Base-by-base conservation (phyloP, 2,888 invertebrate species). In the Panzeria rudis region DNA sequence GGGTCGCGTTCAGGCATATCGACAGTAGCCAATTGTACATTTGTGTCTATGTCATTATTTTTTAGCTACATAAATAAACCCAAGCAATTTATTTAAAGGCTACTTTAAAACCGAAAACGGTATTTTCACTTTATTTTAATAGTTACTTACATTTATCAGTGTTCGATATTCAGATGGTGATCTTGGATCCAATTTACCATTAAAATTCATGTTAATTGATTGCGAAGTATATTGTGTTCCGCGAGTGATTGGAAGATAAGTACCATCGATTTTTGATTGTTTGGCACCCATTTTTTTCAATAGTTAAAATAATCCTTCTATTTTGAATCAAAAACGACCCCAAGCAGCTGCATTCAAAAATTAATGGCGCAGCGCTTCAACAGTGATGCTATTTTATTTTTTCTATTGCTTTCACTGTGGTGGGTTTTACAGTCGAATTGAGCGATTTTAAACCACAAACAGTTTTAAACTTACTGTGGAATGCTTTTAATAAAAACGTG, bases 91-190 rank as follows among this genome's bases (percentile, higher is more conserved):
- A 50, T 50, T 35, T 8, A 35, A 9, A 35, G 20, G 15, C 44
- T 15, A 2, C 1, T 44, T 44, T 44, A 44, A 44, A 41, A 41
- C 2, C 13, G 9, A 1, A 47, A 17, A n/a, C 6, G 3, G 6
- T 17, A 11, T 17, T 52, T 23, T 15, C 25, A 25, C 15, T 3
- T 29, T 29, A 2, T 23, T 44, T 61, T 61, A 44, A 32, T 20
- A 29, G n/a, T 29, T 29, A 86, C 88, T 89, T 78, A 92, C 91
- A 83, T 87, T 88, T 1, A 92, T 66, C 0, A 92, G 91, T 0
- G 92, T 91, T 3, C 91, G 88, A 15, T 89, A 89, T 2, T 86
- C 89, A 76, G 88, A 89, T 2, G 92, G 91, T 0, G 91, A 91
- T 47, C 91, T 89, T 2, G 92, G 92, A 87, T 91, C 91, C 0